Evolutionary conservation across 2,797 vertebrate genomes (phyloP).

Genomic region (Hemitrygon akajei): DNA sequence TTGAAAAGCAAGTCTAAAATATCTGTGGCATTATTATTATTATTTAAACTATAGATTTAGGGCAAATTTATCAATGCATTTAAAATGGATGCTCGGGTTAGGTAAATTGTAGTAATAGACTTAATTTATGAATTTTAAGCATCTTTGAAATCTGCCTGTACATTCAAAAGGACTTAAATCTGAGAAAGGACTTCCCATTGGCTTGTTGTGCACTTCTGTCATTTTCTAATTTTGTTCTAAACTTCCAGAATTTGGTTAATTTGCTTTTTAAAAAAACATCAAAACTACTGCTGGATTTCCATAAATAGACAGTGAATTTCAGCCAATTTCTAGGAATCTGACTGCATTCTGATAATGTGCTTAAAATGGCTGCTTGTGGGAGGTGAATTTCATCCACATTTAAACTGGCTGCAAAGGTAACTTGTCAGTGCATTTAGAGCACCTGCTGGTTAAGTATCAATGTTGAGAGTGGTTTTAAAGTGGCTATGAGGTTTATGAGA

Average conservation of each 20-base stretch:
- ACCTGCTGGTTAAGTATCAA: not conserved
- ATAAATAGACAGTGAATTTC: not conserved
- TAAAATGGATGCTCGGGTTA: not conserved
- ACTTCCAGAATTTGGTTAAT: not conserved
- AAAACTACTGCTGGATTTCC: not conserved
- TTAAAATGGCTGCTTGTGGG: not conserved
- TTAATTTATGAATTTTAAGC: not conserved
- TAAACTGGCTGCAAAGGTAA: not conserved
- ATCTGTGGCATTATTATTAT: not conserved
- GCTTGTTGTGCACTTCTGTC: not conserved
- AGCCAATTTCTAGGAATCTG: not conserved
- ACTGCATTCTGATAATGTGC: not conserved
- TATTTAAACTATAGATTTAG: not conserved
- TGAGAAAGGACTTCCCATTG: not conserved
- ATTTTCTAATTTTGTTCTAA: not conserved
- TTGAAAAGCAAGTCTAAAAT: not conserved
- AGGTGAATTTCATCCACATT: not conserved
- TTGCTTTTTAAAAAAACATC: not conserved
- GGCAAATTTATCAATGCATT: not conserved
- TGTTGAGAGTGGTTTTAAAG: not conserved
- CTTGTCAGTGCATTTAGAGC: not conserved
- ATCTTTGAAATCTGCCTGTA: not conserved
- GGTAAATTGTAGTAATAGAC: not conserved
- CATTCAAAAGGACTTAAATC: not conserved
- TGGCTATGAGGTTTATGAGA: not conserved